phyloP scores from a whole-genome alignment of 1,140 invertebrate species.

The Trichomalopsis sarcophagae region DNA sequence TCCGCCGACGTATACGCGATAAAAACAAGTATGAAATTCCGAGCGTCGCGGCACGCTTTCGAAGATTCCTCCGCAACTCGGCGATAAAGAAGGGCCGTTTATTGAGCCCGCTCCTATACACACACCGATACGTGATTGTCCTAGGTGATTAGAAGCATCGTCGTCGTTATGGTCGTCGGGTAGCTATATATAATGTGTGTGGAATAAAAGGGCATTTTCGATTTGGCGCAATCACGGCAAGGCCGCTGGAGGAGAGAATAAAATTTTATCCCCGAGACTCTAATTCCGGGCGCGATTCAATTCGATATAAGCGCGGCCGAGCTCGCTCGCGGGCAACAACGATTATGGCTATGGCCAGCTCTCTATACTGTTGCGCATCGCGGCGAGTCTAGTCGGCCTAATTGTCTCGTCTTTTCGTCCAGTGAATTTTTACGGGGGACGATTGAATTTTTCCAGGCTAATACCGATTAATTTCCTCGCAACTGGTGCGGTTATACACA shows the following conservation, averaged over 20 bases:
- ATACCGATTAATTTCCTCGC: not conserved
- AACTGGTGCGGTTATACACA: not conserved
- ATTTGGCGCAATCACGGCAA: not conserved
- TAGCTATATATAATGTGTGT: too few species aligned
- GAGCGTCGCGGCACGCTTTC: not conserved
- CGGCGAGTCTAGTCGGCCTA: not conserved
- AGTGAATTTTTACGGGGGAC: not conserved
- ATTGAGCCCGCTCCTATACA: not conserved
- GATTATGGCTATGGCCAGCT: not conserved
- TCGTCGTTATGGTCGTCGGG: too few species aligned
- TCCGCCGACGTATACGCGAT: not conserved
- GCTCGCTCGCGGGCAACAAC: not conserved
- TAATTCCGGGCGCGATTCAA: not conserved
- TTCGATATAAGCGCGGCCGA: not conserved
- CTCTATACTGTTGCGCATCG: too few species aligned
- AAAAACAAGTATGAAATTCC: not conserved
- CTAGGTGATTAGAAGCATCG: not conserved
- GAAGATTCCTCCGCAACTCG: not conserved
- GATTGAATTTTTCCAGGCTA: not conserved
- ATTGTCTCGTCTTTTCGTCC: not conserved
- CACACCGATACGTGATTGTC: not conserved
- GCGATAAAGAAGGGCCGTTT: not conserved
- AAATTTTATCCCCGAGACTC: not conserved
- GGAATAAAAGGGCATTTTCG: not conserved
- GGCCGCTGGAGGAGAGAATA: not conserved